Evolutionary conservation across 2,888 invertebrate species (phyloP).

Genomic region (Chamaedrilus cognettii): DNA sequence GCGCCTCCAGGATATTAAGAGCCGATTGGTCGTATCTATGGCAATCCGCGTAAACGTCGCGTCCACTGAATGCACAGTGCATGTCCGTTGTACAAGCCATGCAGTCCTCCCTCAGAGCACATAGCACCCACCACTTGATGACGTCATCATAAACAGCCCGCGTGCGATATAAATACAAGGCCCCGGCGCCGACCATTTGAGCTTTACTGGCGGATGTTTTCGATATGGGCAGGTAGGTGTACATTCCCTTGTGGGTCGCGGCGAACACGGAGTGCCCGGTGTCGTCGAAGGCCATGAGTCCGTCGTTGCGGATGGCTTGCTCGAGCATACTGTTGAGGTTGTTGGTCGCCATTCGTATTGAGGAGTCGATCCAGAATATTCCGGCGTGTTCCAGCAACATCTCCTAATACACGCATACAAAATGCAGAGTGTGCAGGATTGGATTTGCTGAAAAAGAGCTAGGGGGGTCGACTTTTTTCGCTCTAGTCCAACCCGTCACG

Average conservation of each 20-base stretch:
- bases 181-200: conserved; percentile 44
- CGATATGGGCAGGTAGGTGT: conserved; percentile 50
- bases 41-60: conserved; percentile 45
- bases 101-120: conserved; percentile 54
- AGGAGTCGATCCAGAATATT: conserved; percentile 34
- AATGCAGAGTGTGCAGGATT: no score
- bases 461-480: no score
- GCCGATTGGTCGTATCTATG: conserved; percentile 58
- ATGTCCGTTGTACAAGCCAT: conserved; percentile 48
- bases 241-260: conserved; percentile 51
- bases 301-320: conserved; percentile 10
- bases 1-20: conserved; percentile 56
- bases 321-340: conserved; percentile 12
- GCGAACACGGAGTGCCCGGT: conserved; percentile 40
- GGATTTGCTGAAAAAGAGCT: no score
- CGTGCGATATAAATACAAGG: conserved; percentile 52
- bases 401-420: conserved; percentile 23
- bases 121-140: conserved; percentile 52
- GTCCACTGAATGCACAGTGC: conserved; percentile 34
- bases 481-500: no score
- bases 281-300: conserved; percentile 18
- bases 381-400: conserved; percentile 24
- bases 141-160: conserved; percentile 44
- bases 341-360: conserved; percentile 23
- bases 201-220: conserved; percentile 41